Percentiles rank a stretch among this genome's conserved stretches.
Conservation (phyloP, 2,113 vertebrate species). For the Ceyx cyanopectus region DNA sequence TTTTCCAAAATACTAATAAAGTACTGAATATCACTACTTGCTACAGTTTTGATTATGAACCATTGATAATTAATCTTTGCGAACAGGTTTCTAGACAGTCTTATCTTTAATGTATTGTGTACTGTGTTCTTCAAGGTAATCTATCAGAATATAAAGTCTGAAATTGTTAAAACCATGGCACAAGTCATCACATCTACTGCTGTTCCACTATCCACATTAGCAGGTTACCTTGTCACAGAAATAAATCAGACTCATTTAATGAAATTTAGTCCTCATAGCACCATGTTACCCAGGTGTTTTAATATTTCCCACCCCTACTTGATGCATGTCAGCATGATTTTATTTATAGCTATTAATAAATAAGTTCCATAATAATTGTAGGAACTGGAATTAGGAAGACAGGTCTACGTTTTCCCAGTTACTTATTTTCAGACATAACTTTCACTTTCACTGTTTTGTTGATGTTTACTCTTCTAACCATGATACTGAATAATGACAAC, state of each 20-base stretch:
- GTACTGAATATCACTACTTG: neutral
- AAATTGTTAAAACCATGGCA: neutral
- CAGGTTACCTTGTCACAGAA: neutral
- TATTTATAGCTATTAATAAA: neutral
- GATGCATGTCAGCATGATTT: neutral
- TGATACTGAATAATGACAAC: neutral
- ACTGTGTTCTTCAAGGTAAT: neutral
- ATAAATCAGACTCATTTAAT: neutral
- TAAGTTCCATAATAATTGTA: neutral
- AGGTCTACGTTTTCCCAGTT: neutral
- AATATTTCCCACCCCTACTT: neutral
- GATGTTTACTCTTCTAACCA: neutral
- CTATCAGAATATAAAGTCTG: neutral
- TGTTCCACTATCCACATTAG: neutral
- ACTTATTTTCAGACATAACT: neutral
- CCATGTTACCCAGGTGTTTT: neutral
- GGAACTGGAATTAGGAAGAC: neutral
- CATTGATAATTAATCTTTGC: neutral
- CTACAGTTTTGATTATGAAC: neutral
- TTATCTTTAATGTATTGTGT: neutral
- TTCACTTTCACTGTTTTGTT: neutral
- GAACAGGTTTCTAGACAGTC: neutral
- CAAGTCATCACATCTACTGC: neutral
- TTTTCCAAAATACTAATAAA: neutral
- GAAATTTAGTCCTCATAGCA: neutral